phyloP scores from a whole-genome alignment of 2,113 vertebrate species.

The Sterrhoptilus dennistouni region DNA sequence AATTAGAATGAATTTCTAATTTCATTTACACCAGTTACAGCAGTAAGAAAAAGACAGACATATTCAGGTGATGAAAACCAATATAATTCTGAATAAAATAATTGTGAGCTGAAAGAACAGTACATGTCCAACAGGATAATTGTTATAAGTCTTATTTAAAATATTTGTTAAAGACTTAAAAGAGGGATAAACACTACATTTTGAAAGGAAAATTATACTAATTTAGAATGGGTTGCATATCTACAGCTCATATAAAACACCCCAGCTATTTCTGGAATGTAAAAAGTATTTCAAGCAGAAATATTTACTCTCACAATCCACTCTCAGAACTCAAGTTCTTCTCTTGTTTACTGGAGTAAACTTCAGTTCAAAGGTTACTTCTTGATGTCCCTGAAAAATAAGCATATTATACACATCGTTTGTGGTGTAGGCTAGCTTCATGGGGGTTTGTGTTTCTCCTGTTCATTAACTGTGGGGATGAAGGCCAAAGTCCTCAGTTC shows the following conservation, averaged over 20 bases:
- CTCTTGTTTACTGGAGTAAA: background rate
- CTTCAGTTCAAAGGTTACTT: slow-evolving; percentile 14
- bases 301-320: background rate
- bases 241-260: background rate
- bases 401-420: background rate
- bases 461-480: background rate
- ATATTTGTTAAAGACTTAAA: background rate
- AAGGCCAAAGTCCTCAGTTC: background rate
- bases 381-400: background rate
- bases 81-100: background rate
- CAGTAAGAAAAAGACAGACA: background rate
- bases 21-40: background rate
- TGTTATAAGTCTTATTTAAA: background rate
- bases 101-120: background rate
- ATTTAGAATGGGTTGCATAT: background rate
- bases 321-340: background rate
- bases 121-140: background rate
- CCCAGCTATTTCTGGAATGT: slow-evolving; percentile 23
- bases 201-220: background rate
- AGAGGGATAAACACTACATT: background rate
- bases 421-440: background rate
- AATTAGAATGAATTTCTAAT: background rate
- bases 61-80: background rate
- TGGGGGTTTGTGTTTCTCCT: background rate
- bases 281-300: background rate